Evolutionary conservation across 2,113 vertebrate genomes (phyloP).

Genomic region (Formicarius rufipectus): DNA sequence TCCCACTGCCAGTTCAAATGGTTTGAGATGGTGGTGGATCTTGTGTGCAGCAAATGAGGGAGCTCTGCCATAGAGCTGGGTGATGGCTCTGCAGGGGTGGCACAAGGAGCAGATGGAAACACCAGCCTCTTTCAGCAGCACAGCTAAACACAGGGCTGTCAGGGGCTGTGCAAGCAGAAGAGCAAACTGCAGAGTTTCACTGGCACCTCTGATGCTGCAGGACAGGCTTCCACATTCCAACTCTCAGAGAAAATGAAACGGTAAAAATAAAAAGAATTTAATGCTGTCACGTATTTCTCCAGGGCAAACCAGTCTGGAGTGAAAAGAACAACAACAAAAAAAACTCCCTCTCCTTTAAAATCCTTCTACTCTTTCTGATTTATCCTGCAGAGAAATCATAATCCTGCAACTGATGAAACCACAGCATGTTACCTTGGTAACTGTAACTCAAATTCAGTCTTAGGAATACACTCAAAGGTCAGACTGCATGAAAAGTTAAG

Average conservation of each 20-base stretch:
- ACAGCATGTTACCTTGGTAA: constrained; percentile 65
- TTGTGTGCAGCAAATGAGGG: not conserved
- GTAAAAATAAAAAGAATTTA: not conserved
- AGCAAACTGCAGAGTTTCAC: not conserved
- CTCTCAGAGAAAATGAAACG: not conserved
- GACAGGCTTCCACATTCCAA: not conserved
- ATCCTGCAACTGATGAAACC: constrained; percentile 53
- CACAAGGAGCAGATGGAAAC: not conserved
- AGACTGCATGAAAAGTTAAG: constrained; percentile 19
- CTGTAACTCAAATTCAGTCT: constrained; percentile 41
- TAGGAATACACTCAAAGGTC: constrained; percentile 49
- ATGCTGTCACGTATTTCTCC: not conserved
- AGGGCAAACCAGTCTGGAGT: not conserved
- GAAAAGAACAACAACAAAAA: not conserved
- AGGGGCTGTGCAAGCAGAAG: not conserved
- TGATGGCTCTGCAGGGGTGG: not conserved
- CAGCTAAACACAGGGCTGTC: not conserved
- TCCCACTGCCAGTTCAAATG: not conserved
- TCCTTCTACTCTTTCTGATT: not conserved
- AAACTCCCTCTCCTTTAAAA: not conserved
- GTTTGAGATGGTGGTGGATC: not conserved
- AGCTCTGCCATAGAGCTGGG: not conserved
- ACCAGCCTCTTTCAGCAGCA: not conserved
- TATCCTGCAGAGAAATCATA: constrained; percentile 58
- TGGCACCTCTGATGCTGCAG: not conserved